Conservation (phyloP, 2,113 vertebrate genomes). For the Vimba vimba region DNA sequence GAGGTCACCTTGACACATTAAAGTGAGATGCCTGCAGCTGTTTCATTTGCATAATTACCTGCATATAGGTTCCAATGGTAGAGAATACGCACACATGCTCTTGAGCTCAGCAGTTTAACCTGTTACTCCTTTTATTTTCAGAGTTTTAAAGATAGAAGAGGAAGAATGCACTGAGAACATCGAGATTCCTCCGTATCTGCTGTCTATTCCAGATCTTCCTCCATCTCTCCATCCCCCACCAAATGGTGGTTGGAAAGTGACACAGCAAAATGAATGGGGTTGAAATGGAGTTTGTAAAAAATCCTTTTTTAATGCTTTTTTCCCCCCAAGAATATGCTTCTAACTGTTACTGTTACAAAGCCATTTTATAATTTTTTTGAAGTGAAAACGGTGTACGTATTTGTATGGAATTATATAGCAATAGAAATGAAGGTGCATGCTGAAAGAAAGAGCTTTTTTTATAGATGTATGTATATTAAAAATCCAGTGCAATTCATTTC, state of each 20-base stretch:
- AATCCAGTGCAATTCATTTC: not conserved
- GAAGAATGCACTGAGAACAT: conserved; percentile 61
- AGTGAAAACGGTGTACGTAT: not conserved
- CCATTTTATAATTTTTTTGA: not conserved
- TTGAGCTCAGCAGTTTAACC: not conserved
- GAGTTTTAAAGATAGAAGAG: conserved; percentile 63
- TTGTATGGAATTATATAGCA: too few species aligned
- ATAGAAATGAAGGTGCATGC: not conserved
- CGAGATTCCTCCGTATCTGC: conserved; percentile 68
- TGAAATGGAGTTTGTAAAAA: conserved; percentile 53
- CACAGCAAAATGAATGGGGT: conserved; percentile 69
- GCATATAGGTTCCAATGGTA: not conserved
- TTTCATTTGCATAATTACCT: conserved; percentile 43
- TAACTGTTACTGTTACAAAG: not conserved
- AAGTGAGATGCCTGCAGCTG: conserved; percentile 38
- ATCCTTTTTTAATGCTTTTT: not conserved
- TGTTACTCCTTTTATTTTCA: conserved; percentile 52
- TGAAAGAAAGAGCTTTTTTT: not conserved
- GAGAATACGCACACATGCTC: not conserved
- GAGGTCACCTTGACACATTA: conserved; percentile 28
- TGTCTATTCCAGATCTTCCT: conserved; percentile 75
- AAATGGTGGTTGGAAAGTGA: conserved; percentile 67
- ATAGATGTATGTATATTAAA: too few species aligned
- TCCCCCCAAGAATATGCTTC: not conserved
- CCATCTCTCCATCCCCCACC: conserved; percentile 75